phyloP scores from a whole-genome alignment of 2,888 invertebrate genomes.

The Pristionchus exspectatus region DNA sequence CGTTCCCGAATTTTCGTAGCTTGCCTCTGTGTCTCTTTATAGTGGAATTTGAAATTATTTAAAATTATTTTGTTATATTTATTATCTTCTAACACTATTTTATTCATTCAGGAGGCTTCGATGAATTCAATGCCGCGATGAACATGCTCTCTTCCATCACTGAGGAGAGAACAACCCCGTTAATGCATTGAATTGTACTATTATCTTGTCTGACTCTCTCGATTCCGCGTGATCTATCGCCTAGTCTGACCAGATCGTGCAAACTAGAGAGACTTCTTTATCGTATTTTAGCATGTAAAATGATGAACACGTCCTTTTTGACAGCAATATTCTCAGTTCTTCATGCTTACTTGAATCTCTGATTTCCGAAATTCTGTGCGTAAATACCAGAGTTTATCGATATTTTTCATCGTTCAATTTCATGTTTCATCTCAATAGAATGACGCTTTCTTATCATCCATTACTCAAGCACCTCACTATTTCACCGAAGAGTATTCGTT shows the following conservation, averaged over 20 bases:
- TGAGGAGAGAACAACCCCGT: slow-evolving; percentile 41
- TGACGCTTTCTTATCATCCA: not conserved
- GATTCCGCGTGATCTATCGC: no score
- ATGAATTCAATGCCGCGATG: slow-evolving; percentile 9
- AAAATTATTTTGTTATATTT: not conserved
- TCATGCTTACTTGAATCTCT: no score
- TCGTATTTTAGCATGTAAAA: not conserved
- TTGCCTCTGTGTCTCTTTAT: no score
- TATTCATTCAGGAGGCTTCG: slow-evolving; percentile 9
- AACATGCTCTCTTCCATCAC: not conserved
- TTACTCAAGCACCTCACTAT: not conserved
- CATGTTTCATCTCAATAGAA: no score
- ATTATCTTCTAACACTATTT: not conserved
- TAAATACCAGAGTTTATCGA: no score
- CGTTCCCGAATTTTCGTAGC: not conserved
- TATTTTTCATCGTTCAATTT: no score
- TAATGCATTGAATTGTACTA: not conserved
- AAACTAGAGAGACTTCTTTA: not conserved
- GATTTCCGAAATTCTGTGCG: no score
- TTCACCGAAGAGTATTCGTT: not conserved
- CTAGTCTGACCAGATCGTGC: not conserved
- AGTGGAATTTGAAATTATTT: not conserved
- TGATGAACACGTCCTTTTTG: not conserved
- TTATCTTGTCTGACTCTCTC: not conserved
- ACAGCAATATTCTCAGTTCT: no score